Base-by-base conservation (phyloP, 2,113 vertebrate genomes). In the Lota lota region DNA sequence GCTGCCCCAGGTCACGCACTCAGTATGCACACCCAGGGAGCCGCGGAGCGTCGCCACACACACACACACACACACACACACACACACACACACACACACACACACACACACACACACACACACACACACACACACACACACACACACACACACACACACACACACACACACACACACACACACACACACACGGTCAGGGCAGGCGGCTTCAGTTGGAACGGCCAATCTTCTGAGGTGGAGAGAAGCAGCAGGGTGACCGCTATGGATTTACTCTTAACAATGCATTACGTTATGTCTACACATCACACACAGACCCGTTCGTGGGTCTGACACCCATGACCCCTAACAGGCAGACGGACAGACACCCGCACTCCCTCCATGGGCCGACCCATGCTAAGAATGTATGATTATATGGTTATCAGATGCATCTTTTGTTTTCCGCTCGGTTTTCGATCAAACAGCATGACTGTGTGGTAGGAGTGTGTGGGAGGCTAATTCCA, bases 391-490 rank as follows among this genome's bases (percentile, higher is more conserved):
- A 6, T 33, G 28, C 28, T 5, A 33, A 33, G 28, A 33, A 33
- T 33, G 7, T 33, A 33, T 4, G 28, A 6, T 33, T 4, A 33
- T 33, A n/a, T n/a, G n/a, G 63, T 67, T 24, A 61, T 76, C 4
- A 68, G 73, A 76, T 67, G 68, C 72, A 77, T 47, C 10, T 14
- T 69, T 62, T 73, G 86, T 85, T 83, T 88, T 85, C 80, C 68
- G 81, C 83, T 86, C 84, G 79, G 81, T 86, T 70, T 76, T 74
- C 57, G 15, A 77, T 83, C 86, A 88, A 85, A 80, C 72, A 70
- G 3, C 33, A 51, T 57, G 59, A 76, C 76, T 84, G 79, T 80
- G 68, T 71, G 75, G 77, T 75, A 76, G 28, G 28, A 33, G 28
- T 56, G 53, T 85, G 78, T 73, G 54, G 4, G 73, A 74, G 74